A percentile compares a stretch with the other conserved stretches of the same genome.
Conservation (phyloP, 2,797 vertebrate genomes). For the Cirrhinus mrigala region DNA sequence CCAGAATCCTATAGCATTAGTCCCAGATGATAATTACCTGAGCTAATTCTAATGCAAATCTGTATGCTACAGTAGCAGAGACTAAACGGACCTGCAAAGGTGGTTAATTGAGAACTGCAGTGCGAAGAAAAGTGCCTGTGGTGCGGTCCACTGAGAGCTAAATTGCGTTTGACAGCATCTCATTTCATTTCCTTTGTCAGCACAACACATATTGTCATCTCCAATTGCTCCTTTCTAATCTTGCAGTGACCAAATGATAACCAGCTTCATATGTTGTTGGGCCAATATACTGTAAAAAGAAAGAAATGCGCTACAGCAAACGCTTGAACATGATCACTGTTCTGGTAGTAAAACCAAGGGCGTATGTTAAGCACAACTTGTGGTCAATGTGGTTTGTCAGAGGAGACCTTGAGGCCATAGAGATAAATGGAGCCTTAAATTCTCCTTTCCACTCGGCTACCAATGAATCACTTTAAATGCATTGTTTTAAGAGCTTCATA, state of each 20-base stretch:
- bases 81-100: slow-evolving; percentile 6
- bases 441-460: background rate
- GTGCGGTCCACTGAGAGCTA: background rate
- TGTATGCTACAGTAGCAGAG: background rate
- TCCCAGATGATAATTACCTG: background rate
- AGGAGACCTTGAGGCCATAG: slow-evolving; percentile 28
- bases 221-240: background rate
- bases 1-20: background rate
- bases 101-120: slow-evolving; percentile 29
- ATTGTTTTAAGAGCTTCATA: slow-evolving; percentile 51
- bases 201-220: slow-evolving; percentile 6
- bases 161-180: slow-evolving; percentile 29
- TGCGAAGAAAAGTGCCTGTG: background rate
- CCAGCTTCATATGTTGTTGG: background rate
- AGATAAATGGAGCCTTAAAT: slow-evolving; percentile 30
- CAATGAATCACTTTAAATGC: slow-evolving; percentile 51
- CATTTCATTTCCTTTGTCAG: slow-evolving; percentile 12
- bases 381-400: slow-evolving; percentile 8
- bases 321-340: background rate
- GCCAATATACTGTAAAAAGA: background rate
- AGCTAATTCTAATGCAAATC: slow-evolving; percentile 12
- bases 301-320: background rate
- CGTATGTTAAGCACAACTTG: slow-evolving; percentile 14
- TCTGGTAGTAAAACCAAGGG: slow-evolving; percentile 13
- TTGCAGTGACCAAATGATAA: background rate